Evolutionary conservation across 2,888 invertebrate genomes (phyloP), one percentile per base, ranked within the genome.

Genomic region (Cheiracanthium punctorium): DNA sequence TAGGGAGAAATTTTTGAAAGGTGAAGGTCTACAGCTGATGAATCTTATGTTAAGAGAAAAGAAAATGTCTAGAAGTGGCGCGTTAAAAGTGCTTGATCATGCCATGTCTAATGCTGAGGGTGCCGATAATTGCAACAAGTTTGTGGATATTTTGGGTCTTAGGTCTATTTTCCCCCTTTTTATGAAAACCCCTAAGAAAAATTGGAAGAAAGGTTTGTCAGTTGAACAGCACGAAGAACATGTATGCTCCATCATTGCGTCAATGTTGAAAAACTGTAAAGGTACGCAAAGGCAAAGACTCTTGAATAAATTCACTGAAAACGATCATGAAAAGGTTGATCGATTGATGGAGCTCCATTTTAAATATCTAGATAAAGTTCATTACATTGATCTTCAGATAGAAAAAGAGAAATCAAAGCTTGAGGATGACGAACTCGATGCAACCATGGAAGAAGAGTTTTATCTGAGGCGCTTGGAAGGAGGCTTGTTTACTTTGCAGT

Each of bases 11-110:
- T 99, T 99, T 92, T 93, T 99, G 37, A 95, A 96, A 90, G 99
- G 98, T 1, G 99, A 99, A 93, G 99, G 99, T 1, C 93, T 99
- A 72, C 99, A 99, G 92, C 94, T 99, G 69, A 99, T 99, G 99
- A 99, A 99, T 93, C 94, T 99, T 86, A 99, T 99, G 98, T 93
- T 99, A 52, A 94, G 97, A 88, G 99, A 99, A 92, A 98, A 98
- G 93, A 99, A 99, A 93, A 94, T 96, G 93, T 97, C 97, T 0
- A 94, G 99, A 14, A 97, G 97, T 92, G 98, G 99, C 64, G 98
- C 98, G 0, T 93, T 99, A 0, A 99, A 98, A 92, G 98, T 98
- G 1, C 93, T 99, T n/a, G 97, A 99, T 92, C 98, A 98, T 92
- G 98, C 99, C 12, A 96, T 99, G 93, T 96, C 96, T 0, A 98